These are phyloP conservation scores for Incurvaria masculella DNA, from an alignment of 2,888 invertebrate species.

Conservation along the genomic window DNA sequence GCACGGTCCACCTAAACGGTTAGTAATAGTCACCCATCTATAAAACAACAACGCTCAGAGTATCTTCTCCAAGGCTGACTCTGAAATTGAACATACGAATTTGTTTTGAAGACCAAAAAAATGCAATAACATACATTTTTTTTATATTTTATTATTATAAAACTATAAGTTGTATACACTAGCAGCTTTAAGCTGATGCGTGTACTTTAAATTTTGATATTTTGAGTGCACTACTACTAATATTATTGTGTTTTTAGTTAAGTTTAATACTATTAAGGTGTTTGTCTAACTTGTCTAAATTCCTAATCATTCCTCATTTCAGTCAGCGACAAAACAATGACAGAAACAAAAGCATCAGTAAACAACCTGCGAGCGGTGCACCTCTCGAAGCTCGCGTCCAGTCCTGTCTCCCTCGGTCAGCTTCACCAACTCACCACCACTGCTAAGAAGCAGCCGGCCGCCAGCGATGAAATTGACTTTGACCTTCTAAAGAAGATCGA, in stretches of 20 bases:
- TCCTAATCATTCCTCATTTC: too few species aligned
- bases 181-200: too few species aligned
- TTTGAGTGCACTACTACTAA: too few species aligned
- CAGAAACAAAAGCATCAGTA: constrained; percentile 64
- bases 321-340: constrained; percentile 64
- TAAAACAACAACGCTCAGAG: too few species aligned
- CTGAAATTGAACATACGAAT: too few species aligned
- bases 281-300: too few species aligned
- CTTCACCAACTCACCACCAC: constrained; percentile 53
- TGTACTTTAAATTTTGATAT: too few species aligned
- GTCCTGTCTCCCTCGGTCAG: constrained; percentile 56
- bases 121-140: background rate
- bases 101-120: constrained; percentile 13
- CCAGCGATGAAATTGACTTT: constrained; percentile 35
- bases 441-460: constrained; percentile 21
- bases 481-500: constrained; percentile 41
- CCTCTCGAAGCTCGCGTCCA: constrained; percentile 61
- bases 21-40: too few species aligned
- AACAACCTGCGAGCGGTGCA: constrained; percentile 65
- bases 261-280: too few species aligned
- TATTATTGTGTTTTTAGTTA: too few species aligned
- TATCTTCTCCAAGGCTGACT: too few species aligned
- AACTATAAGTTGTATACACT: constrained; percentile 2
- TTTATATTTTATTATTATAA: constrained; percentile 4
- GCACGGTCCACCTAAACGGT: too few species aligned